Conservation (phyloP, 92 coral and sea anemone genomes). For the Pocillopora meandrina region DNA sequence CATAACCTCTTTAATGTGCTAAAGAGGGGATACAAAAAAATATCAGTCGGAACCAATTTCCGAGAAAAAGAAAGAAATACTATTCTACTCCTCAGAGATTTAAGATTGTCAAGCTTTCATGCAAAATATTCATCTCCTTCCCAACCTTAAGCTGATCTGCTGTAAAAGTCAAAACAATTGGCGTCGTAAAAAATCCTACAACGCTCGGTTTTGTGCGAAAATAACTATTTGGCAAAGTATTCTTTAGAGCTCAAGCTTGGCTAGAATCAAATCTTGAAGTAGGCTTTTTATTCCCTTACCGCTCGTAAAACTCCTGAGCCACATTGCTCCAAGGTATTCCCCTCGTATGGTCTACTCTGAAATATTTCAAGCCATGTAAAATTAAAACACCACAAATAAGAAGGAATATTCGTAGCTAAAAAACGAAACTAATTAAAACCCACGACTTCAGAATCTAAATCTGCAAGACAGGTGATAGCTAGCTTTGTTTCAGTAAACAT, state of each 20-base stretch:
- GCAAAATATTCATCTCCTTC: no score
- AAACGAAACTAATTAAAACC: neutral
- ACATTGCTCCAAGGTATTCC: conserved; percentile 72
- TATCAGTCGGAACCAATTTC: no score
- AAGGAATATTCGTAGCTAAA: neutral
- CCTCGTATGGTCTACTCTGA: conserved; percentile 77
- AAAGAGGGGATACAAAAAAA: no score
- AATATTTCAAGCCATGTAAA: neutral
- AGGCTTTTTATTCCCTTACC: conserved; percentile 49
- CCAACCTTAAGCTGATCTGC: no score
- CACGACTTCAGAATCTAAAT: no score
- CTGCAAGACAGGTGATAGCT: neutral
- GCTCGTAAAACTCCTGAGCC: conserved; percentile 86
- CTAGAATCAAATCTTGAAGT: neutral
- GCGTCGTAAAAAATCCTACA: neutral
- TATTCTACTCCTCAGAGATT: no score
- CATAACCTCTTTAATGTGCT: no score
- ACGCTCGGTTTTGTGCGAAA: neutral
- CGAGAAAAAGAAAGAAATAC: no score
- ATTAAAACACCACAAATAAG: neutral
- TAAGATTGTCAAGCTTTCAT: no score
- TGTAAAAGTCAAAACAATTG: no score
- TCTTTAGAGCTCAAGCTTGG: neutral
- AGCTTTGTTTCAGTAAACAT: neutral
- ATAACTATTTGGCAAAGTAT: neutral